These are phyloP conservation scores for Dolichotis patagonum DNA, from an alignment of 2,113 vertebrate species.

Conservation along the genomic window DNA sequence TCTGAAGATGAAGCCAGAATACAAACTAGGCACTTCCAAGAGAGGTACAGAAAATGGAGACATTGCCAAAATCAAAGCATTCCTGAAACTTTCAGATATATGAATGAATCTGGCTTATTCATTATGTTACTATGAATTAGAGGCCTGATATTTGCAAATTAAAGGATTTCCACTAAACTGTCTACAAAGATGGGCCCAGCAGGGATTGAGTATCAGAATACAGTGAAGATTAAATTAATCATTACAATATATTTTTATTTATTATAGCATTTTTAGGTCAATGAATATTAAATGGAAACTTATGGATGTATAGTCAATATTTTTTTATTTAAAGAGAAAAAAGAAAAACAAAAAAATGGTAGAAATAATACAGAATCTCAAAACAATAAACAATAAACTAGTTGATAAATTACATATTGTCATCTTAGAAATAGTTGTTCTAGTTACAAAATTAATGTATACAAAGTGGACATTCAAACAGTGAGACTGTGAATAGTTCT, in stretches of 20 bases:
- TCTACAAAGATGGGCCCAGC: background rate
- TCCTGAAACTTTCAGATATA: background rate
- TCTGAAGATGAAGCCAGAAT: background rate
- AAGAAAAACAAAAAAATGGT: too few species aligned
- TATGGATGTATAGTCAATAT: background rate
- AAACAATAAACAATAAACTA: too few species aligned
- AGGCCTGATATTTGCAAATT: background rate
- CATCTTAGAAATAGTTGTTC: too few species aligned
- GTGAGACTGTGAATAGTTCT: too few species aligned
- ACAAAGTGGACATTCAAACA: too few species aligned
- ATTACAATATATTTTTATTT: background rate
- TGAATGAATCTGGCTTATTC: background rate
- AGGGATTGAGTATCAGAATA: background rate
- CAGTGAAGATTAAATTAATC: background rate
- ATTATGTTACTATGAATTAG: background rate
- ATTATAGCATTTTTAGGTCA: background rate
- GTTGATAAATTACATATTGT: too few species aligned
- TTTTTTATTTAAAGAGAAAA: too few species aligned
- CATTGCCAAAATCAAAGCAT: background rate
- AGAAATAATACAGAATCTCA: too few species aligned
- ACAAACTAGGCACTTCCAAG: background rate
- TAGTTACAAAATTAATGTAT: too few species aligned
- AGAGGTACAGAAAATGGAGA: background rate
- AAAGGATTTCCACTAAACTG: background rate
- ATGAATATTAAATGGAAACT: background rate